phyloP scores from a whole-genome alignment of 30 jellyfish, hydroid and myxozoan species.

The Chrysaora quinquecirrha region DNA sequence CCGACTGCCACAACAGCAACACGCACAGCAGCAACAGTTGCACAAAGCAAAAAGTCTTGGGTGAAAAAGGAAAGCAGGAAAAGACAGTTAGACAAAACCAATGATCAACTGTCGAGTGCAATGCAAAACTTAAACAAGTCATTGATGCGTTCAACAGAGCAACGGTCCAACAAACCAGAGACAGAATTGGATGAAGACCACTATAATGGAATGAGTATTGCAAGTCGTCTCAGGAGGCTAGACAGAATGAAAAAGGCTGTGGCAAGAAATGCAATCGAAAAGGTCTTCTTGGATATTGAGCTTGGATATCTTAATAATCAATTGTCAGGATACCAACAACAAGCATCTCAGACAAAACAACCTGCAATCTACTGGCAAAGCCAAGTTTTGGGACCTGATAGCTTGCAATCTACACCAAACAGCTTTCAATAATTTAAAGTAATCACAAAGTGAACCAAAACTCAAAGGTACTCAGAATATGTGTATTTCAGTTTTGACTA shows the following conservation, averaged over 20 bases:
- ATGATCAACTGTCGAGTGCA: slow-evolving; percentile 2
- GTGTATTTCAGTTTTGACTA: background rate
- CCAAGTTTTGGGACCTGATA: background rate
- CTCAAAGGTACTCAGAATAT: too few species aligned
- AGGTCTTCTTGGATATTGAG: slow-evolving; percentile 25
- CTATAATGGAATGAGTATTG: slow-evolving; percentile 21
- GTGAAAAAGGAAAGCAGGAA: slow-evolving; percentile 35
- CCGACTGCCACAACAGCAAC: background rate
- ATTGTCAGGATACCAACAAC: slow-evolving; percentile 1
- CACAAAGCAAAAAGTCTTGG: slow-evolving; percentile 10
- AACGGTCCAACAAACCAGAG: background rate
- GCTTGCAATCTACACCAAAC: too few species aligned
- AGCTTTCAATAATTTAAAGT: too few species aligned
- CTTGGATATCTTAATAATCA: background rate
- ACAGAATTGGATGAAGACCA: slow-evolving; percentile 32
- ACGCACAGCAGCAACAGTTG: slow-evolving; percentile 15
- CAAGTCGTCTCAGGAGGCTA: slow-evolving; percentile 17
- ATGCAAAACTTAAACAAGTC: slow-evolving; percentile 8
- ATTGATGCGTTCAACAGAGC: background rate
- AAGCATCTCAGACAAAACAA: background rate
- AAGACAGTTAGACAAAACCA: slow-evolving; percentile 24
- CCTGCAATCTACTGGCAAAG: background rate
- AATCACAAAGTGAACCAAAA: background rate
- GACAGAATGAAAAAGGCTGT: slow-evolving; percentile 24
- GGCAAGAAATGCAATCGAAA: slow-evolving; percentile 29